Conservation (phyloP, 2,797 vertebrate genomes). For the Sarcophilus harrisii region DNA sequence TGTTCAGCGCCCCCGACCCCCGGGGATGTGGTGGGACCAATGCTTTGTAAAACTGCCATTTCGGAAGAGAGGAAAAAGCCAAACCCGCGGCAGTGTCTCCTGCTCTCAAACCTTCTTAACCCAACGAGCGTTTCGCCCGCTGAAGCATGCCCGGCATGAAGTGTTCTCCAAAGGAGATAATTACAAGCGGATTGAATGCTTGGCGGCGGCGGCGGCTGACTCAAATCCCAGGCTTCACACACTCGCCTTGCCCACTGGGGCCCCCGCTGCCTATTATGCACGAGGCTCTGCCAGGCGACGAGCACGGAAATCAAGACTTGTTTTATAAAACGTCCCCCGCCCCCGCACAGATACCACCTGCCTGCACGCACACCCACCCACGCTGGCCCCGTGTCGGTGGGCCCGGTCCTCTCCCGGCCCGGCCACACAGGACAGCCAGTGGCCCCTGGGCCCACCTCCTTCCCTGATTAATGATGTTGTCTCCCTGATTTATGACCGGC, state of each 20-base stretch:
- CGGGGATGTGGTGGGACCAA: not conserved
- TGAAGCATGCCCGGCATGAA: conserved; percentile 82
- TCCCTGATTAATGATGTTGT: conserved; percentile 93
- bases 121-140: conserved; percentile 73
- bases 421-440: conserved; percentile 74
- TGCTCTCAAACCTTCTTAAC: conserved; percentile 81
- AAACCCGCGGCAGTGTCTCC: conserved; percentile 69
- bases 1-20: not conserved
- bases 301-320: conserved; percentile 78
- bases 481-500: conserved; percentile 93
- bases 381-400: conserved; percentile 69
- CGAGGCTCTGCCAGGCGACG: not conserved
- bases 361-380: conserved; percentile 66
- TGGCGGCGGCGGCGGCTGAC: conserved; percentile 50
- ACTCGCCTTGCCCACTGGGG: conserved; percentile 40
- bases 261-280: not conserved
- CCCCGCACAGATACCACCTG: conserved; percentile 25
- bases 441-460: conserved; percentile 84
- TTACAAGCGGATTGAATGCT: conserved; percentile 86
- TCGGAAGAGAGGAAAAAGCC: not conserved
- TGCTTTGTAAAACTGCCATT: not conserved
- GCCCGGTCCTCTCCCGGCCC: conserved; percentile 64
- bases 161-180: conserved; percentile 84
- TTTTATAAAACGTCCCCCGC: conserved; percentile 23
- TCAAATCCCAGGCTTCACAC: conserved; percentile 61